These are phyloP conservation scores for Agonopterix alstromeriana DNA, from an alignment of 2,888 invertebrate species.

Conservation along the genomic window DNA sequence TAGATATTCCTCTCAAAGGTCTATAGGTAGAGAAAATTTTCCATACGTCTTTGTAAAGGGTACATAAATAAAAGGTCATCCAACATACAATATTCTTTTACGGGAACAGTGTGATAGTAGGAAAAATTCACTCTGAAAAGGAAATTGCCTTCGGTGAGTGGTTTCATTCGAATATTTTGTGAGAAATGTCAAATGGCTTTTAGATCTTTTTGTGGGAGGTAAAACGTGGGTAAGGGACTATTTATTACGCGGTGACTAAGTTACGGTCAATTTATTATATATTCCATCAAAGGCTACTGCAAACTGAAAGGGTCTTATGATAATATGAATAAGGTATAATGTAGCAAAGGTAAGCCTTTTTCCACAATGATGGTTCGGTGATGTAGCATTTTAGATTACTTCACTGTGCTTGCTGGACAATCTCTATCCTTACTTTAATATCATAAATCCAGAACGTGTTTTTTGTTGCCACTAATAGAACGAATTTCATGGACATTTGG, in stretches of 20 bases:
- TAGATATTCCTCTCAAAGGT: too few species aligned
- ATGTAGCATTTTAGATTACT: too few species aligned
- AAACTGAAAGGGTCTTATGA: neutral
- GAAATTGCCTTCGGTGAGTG: slow-evolving; percentile 36
- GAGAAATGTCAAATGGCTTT: slow-evolving; percentile 44
- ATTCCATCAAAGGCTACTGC: neutral
- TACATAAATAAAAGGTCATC: neutral
- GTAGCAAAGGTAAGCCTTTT: too few species aligned
- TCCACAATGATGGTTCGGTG: too few species aligned
- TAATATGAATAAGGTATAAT: too few species aligned
- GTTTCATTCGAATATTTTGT: slow-evolving; percentile 46
- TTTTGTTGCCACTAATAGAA: too few species aligned
- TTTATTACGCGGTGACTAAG: slow-evolving; percentile 8
- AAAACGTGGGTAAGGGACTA: slow-evolving; percentile 13
- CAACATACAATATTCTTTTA: neutral
- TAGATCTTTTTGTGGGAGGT: slow-evolving; percentile 30
- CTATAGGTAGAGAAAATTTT: neutral
- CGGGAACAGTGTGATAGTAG: slow-evolving; percentile 15
- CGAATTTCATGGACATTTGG: too few species aligned
- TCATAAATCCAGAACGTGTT: too few species aligned
- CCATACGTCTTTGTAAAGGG: neutral
- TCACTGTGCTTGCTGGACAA: too few species aligned
- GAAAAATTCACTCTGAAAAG: slow-evolving; percentile 22
- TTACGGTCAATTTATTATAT: slow-evolving; percentile 5
- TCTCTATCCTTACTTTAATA: too few species aligned